Percentiles rank a stretch among this genome's conserved stretches.
phyloP scores from a whole-genome alignment of 1,140 invertebrate species.

The Ruditapes philippinarum region DNA sequence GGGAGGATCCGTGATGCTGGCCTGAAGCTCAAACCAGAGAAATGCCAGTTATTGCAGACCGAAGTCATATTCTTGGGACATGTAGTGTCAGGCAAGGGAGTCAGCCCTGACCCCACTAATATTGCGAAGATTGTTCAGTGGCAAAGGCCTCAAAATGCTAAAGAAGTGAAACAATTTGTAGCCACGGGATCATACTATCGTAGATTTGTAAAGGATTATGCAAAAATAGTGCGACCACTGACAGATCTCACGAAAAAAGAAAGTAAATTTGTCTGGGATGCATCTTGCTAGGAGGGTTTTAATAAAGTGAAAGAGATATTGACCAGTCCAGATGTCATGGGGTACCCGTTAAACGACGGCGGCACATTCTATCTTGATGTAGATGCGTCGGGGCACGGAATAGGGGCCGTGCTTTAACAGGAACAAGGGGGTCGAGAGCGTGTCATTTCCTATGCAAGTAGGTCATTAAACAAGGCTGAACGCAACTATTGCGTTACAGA shows the following conservation, averaged over 20 bases:
- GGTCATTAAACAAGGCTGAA: too few relatives aligned
- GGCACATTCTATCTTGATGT: conserved; percentile 71
- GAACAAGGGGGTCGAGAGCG: conserved; percentile 73
- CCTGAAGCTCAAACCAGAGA: conserved; percentile 85
- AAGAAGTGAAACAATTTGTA: conserved; percentile 51
- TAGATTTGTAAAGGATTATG: too few relatives aligned
- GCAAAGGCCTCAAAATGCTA: too few relatives aligned
- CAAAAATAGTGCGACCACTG: too few relatives aligned
- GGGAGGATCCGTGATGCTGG: neutral
- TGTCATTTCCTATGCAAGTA: too few relatives aligned
- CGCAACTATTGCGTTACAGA: too few relatives aligned
- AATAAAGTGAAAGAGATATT: conserved; percentile 56
- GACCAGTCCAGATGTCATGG: conserved; percentile 7
- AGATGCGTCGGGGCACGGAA: conserved; percentile 70
- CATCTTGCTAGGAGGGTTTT: conserved; percentile 45
- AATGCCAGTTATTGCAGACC: conserved; percentile 74
- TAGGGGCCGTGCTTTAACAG: conserved; percentile 78
- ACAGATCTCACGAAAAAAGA: conserved; percentile 38
- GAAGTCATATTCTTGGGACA: too few relatives aligned
- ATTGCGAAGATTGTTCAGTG: too few relatives aligned
- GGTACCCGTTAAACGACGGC: conserved; percentile 42
- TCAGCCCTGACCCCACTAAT: too few relatives aligned
- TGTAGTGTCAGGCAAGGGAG: too few relatives aligned
- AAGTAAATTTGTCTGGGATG: conserved; percentile 38
- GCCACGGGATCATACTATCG: conserved; percentile 60